These are phyloP conservation scores for Brachypterus glaber DNA, from an alignment of 2,888 invertebrate species.

Conservation along the genomic window DNA sequence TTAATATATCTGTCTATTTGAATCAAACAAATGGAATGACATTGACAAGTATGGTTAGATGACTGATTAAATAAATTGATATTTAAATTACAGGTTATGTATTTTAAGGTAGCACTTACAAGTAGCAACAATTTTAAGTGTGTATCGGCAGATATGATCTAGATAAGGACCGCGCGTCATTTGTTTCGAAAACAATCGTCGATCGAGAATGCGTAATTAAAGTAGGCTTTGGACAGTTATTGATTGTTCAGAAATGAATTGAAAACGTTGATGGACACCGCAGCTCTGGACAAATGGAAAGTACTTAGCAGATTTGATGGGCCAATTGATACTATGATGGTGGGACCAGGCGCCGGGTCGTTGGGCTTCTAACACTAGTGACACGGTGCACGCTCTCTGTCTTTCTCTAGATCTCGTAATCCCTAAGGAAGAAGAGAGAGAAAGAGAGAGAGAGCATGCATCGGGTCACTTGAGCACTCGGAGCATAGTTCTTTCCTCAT, in stretches of 20 bases:
- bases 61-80: background rate
- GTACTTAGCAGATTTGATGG: constrained; percentile 33
- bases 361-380: too few relatives aligned
- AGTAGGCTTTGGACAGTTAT: constrained; percentile 29
- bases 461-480: too few relatives aligned
- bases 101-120: constrained; percentile 1
- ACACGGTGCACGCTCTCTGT: too few relatives aligned
- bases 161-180: constrained; percentile 19
- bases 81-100: background rate
- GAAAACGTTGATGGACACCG: constrained; percentile 26
- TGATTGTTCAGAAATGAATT: constrained; percentile 29
- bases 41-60: too few relatives aligned
- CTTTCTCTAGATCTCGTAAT: too few relatives aligned
- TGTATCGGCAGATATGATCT: constrained; percentile 16
- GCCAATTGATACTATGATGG: too few relatives aligned
- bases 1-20: too few relatives aligned
- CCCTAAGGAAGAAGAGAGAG: too few relatives aligned
- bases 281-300: constrained; percentile 31
- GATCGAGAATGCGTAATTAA: constrained; percentile 26
- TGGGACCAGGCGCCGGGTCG: too few relatives aligned
- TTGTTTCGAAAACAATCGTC: constrained; percentile 25
- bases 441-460: too few relatives aligned
- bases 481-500: too few relatives aligned
- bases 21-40: too few relatives aligned
- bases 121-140: background rate